Conservation (phyloP, 1,140 invertebrate species). For the Pemphigus obesinymphae region DNA sequence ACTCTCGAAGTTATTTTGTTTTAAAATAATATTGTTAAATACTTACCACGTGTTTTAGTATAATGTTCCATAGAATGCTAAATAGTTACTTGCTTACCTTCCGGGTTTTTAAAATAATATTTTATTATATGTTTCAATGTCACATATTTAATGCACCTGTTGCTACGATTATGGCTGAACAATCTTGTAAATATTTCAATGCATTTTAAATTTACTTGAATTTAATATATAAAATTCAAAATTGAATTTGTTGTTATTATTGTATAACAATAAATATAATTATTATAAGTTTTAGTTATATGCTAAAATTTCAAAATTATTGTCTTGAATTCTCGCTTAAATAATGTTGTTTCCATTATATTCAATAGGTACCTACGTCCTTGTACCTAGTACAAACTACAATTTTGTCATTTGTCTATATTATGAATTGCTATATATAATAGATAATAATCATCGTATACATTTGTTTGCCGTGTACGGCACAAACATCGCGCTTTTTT, state of each 20-base stretch:
- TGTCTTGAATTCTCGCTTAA: too few relatives aligned
- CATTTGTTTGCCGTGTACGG: neutral
- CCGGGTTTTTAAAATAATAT: slow-evolving; percentile 19
- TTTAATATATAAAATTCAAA: too few relatives aligned
- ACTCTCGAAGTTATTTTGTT: neutral
- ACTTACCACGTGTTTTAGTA: neutral
- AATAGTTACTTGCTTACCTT: neutral
- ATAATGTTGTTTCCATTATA: too few relatives aligned
- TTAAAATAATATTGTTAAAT: neutral
- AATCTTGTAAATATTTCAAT: neutral
- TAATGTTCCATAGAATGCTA: neutral
- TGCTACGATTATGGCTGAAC: neutral
- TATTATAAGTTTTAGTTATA: too few relatives aligned
- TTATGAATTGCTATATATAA: neutral
- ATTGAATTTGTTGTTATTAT: too few relatives aligned
- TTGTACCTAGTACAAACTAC: neutral
- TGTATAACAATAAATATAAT: too few relatives aligned
- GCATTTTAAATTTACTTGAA: too few relatives aligned
- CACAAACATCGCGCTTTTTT: neutral
- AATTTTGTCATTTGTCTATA: neutral
- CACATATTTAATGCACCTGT: slow-evolving; percentile 11
- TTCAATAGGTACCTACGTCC: neutral
- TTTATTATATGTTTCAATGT: slow-evolving; percentile 29
- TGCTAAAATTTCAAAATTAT: neutral
- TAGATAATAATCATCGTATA: neutral